Evolutionary conservation across 2,888 invertebrate genomes (phyloP), one percentile per base, ranked within the genome.

Genomic region (Phortica okadai): DNA sequence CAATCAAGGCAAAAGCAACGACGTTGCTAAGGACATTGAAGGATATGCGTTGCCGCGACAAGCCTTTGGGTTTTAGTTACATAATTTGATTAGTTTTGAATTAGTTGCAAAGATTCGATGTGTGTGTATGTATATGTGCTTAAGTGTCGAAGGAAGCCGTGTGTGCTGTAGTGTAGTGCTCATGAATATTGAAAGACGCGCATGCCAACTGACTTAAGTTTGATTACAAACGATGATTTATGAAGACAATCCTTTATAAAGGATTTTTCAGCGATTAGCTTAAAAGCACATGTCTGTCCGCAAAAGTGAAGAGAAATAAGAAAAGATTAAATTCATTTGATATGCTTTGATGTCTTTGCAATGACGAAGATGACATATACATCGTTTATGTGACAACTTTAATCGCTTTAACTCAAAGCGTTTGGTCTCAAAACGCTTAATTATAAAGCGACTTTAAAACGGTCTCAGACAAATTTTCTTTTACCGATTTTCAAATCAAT

Each of bases 71-170:
- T 82, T 82, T 87, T 78, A 84, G 83, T 79, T 84, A 87, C 81
- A 88, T 88, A 85, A 88, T 87, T 87, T 85, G 88, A 85, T 85
- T 87, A 87, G 83, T 81, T 74, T 59, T 75, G 77, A 79, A 82
- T 81, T 79, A 80, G 82, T 82, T 77, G 82, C 73, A 58, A 74
- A 76, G 78, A 81, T 84, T 79, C 21, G 16, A 11, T 41, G 11
- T 66, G 42, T 14, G 14, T 62, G 59, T 54, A 5, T 54, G 10
- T n/a, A 3, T 64, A 4, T 14, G 64, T 59, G 11, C 64, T 2
- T 14, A 72, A 72, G 33, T 56, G 70, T 56, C 25, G 33, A 72
- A 72, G 70, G 50, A 50, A 16, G 70, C 11, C 10, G 21, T 62
- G 6, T 4, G 10, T 3, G 56, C n/a, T 78, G 73, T 69, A 72